phyloP scores from a whole-genome alignment of 2,113 vertebrate genomes.

The Muntiacus muntjak region DNA sequence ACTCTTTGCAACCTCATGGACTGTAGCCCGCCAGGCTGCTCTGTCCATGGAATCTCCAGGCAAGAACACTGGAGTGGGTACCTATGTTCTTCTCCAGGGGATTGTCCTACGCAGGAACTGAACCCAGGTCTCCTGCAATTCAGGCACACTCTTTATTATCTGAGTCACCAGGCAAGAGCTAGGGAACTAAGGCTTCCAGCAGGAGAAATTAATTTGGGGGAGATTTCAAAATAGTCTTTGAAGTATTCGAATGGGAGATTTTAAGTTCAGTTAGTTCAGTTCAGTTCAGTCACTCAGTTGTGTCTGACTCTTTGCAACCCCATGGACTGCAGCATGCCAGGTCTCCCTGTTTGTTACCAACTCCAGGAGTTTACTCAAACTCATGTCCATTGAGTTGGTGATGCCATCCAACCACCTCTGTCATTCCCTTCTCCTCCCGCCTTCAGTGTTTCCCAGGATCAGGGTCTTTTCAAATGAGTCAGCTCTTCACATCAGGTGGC shows the following conservation, averaged over 20 bases:
- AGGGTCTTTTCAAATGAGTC: not conserved
- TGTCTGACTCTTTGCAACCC: fast-evolving
- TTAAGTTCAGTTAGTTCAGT: not conserved
- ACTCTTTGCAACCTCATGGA: not conserved
- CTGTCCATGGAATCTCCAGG: not conserved
- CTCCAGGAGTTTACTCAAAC: not conserved
- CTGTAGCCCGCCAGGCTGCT: not conserved
- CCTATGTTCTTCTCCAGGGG: not conserved
- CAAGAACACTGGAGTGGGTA: not conserved
- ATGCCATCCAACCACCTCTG: not conserved
- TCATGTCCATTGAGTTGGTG: not conserved
- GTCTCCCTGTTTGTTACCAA: not conserved
- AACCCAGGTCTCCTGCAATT: not conserved
- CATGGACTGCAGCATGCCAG: not conserved
- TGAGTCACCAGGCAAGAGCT: not conserved
- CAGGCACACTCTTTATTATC: not conserved
- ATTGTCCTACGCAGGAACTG: not conserved
- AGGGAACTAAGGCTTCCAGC: not conserved
- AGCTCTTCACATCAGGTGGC: not conserved
- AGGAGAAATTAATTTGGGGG: not conserved
- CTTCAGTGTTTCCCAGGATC: not conserved
- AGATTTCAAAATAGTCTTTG: not conserved
- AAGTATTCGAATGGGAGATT: not conserved
- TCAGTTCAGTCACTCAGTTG: not conserved
- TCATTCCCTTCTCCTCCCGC: not conserved